A percentile compares a stretch with the other conserved stretches of the same genome.
Conservation (phyloP, 2,113 vertebrate genomes). For the Paramormyrops kingsleyae region DNA sequence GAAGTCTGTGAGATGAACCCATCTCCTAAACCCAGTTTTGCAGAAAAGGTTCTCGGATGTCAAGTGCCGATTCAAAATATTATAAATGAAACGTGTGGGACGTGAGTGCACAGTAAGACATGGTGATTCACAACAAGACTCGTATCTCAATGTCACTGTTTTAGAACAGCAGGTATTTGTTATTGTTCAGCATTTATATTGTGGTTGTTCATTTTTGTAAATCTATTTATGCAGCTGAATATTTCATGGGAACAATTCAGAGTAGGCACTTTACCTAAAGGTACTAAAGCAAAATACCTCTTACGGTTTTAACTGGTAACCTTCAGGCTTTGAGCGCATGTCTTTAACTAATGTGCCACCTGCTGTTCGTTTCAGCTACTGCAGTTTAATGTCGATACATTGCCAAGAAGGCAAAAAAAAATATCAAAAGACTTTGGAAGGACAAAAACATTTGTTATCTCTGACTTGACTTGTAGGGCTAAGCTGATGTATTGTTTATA, state of each 20-base stretch:
- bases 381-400: not conserved
- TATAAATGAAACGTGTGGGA: not conserved
- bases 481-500: not conserved
- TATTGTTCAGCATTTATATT: not conserved
- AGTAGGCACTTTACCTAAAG: not conserved
- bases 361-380: not conserved
- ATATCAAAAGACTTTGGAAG: not conserved
- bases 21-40: conserved; percentile 50
- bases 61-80: not conserved
- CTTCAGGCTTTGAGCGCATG: not conserved
- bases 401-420: not conserved
- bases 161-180: not conserved
- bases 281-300: not conserved
- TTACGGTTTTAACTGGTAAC: not conserved
- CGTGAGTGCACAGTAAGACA: not conserved
- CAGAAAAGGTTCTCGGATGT: conserved; percentile 29
- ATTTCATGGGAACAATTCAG: not conserved
- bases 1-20: conserved; percentile 55
- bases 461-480: not conserved
- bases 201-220: not conserved
- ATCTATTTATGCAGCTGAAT: not conserved
- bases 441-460: not conserved
- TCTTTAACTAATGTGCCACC: not conserved
- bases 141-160: not conserved
- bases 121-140: not conserved